Base-by-base conservation (phyloP, 2,113 vertebrate species). In the Anser brachyrhynchus region DNA sequence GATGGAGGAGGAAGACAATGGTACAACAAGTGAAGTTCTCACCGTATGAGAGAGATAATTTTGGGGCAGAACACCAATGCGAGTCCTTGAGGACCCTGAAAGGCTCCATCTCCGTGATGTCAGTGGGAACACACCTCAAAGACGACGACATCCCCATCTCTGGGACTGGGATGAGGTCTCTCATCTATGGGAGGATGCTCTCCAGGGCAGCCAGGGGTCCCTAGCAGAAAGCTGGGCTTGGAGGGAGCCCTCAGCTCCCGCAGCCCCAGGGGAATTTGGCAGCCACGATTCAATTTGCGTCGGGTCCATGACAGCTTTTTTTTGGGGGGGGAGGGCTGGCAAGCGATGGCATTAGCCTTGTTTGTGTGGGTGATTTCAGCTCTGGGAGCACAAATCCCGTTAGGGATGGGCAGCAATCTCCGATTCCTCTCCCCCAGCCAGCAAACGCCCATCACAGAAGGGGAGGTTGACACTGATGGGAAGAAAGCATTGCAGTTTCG, bases 321-420 rank as follows among this genome's bases (percentile, higher is more conserved):
- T 39, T 39, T 66, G 5, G 33, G 37, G 61, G 37, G 22, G 49
- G 37, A 83, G 22, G 70, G 43, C 62, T 90, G 83, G 67, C 64
- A 74, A 94, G 57, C 76, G 84, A 74, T 0, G 0, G 70, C 35
- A 54, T 91, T 94, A 93, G 79, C 49, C 41, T 85, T 65, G 37
- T 57, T 71, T 54, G 12, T 78, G 64, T 84, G 65, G 57, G 67
- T 93, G 92, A 86, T 96, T 95, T 82, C 70, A 62, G 57, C 62
- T 92, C 81, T 75, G 67, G 13, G 62, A 94, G 69, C 55, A 75
- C n/a, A 87, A 90, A 92, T 93, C 79, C 93, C 84, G 21, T 80
- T 72, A 93, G 87, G 64, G 57, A 87, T 96, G 64, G 88, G 54
- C 64, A 94, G 69, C 91, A 72, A 55, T 70, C 77, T 78, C 57